phyloP scores from a whole-genome alignment of 2,797 vertebrate genomes.

The Triplophysa yarkandensis region DNA sequence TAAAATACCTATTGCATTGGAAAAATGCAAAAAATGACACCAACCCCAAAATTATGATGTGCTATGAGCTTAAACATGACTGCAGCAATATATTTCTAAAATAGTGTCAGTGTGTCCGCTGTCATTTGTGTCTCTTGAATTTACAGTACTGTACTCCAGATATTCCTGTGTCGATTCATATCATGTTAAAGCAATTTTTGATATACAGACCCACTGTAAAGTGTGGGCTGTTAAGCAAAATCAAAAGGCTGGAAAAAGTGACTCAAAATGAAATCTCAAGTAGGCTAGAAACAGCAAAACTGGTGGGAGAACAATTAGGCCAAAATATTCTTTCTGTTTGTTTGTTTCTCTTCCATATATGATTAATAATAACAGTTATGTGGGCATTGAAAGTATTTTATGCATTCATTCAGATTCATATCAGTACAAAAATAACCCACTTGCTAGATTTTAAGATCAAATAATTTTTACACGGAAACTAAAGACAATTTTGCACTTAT shows the following conservation, averaged over 20 bases:
- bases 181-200: slow-evolving; percentile 6
- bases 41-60: not conserved
- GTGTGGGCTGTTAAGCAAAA: slow-evolving; percentile 14
- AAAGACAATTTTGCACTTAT: not conserved
- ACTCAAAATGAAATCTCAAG: slow-evolving; percentile 45
- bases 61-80: not conserved
- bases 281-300: slow-evolving; percentile 11
- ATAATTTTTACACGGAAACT: slow-evolving; percentile 19
- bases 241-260: slow-evolving; percentile 29
- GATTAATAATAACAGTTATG: not conserved
- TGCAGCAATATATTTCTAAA: not conserved
- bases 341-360: slow-evolving; percentile 29
- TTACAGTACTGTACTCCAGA: slow-evolving; percentile 27
- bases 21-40: not conserved
- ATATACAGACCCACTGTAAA: not conserved
- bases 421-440: too few relatives aligned
- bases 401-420: not conserved
- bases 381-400: slow-evolving; percentile 18
- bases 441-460: not conserved
- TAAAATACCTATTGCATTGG: not conserved
- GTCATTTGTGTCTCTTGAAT: not conserved
- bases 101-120: not conserved
- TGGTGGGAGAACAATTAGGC: slow-evolving; percentile 16
- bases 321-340: slow-evolving; percentile 19
- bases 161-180: slow-evolving; percentile 18